Percentiles rank a stretch among this genome's conserved stretches.
phyloP scores from a whole-genome alignment of 64 coral and sea anemone genomes.

The Montipora capricornis region DNA sequence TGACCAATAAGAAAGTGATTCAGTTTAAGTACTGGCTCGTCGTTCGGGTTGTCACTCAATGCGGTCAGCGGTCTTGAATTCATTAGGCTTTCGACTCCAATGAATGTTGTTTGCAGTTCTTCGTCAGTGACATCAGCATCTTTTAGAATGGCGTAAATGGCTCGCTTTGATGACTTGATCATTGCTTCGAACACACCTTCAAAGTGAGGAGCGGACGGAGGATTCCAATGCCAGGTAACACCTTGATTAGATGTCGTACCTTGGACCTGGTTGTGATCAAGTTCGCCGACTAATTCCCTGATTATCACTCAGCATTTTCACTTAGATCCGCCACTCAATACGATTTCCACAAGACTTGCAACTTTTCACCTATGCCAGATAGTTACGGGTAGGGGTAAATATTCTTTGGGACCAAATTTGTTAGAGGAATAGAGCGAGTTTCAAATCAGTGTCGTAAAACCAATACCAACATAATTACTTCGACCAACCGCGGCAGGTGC shows the following conservation, averaged over 20 bases:
- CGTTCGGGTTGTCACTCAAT: slow-evolving; percentile 9
- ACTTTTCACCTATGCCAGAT: too few species aligned
- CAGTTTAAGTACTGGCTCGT: slow-evolving; percentile 36
- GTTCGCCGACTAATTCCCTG: slow-evolving; percentile 6
- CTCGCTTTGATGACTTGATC: slow-evolving; percentile 49
- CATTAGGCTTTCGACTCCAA: slow-evolving; percentile 37
- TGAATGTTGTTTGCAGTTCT: not conserved
- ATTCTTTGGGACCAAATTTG: too few species aligned
- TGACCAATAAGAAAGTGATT: slow-evolving; percentile 61
- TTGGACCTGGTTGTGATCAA: slow-evolving; percentile 46
- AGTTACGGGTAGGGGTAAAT: too few species aligned
- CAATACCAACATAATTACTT: too few species aligned
- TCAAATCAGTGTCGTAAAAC: too few species aligned
- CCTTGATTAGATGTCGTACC: not conserved
- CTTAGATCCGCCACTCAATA: too few species aligned
- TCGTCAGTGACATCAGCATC: slow-evolving; percentile 43
- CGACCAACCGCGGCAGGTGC: too few species aligned
- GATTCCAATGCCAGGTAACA: slow-evolving; percentile 31
- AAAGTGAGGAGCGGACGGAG: slow-evolving; percentile 42
- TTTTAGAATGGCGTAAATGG: slow-evolving; percentile 18
- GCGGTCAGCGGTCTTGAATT: slow-evolving; percentile 56
- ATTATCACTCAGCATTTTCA: not conserved
- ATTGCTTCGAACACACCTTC: not conserved
- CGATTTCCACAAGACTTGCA: too few species aligned
- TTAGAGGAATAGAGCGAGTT: too few species aligned